phyloP scores from a whole-genome alignment of 2,888 invertebrate species.

The Baronia brevicornis region DNA sequence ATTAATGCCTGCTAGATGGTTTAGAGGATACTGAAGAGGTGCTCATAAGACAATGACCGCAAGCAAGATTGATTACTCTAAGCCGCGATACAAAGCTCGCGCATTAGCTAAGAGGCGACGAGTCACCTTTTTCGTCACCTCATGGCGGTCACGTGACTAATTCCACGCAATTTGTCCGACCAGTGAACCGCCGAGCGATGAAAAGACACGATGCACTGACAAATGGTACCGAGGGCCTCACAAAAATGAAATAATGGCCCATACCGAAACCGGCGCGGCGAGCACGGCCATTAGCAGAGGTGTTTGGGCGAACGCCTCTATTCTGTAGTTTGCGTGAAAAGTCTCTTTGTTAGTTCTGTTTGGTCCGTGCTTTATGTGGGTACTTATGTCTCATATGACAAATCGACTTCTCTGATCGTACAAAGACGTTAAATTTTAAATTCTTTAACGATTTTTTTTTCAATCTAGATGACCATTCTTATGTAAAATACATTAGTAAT shows the following conservation, averaged over 20 bases:
- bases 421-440: conserved; percentile 49
- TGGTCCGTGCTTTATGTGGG: conserved; percentile 67
- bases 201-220: conserved; percentile 72
- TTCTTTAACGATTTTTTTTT: conserved; percentile 28
- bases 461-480: conserved; percentile 22
- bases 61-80: conserved; percentile 59
- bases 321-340: conserved; percentile 69
- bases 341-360: conserved; percentile 69
- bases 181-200: conserved; percentile 59
- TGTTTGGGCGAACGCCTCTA: conserved; percentile 73
- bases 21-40: conserved; percentile 44
- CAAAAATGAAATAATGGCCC: conserved; percentile 73
- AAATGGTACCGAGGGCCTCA: conserved; percentile 70
- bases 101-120: conserved; percentile 41
- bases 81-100: conserved; percentile 45
- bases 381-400: conserved; percentile 67
- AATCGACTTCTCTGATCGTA: conserved; percentile 53
- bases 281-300: conserved; percentile 67
- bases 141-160: conserved; percentile 69
- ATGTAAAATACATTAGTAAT: conserved; percentile 19
- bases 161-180: conserved; percentile 69
- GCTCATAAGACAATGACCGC: conserved; percentile 50
- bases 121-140: conserved; percentile 75
- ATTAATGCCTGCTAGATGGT: conserved; percentile 14
- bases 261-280: conserved; percentile 64